Evolutionary conservation across 2,797 vertebrate genomes (phyloP), one percentile per base, ranked within the genome.

Genomic region (Vespertilio murinus): DNA sequence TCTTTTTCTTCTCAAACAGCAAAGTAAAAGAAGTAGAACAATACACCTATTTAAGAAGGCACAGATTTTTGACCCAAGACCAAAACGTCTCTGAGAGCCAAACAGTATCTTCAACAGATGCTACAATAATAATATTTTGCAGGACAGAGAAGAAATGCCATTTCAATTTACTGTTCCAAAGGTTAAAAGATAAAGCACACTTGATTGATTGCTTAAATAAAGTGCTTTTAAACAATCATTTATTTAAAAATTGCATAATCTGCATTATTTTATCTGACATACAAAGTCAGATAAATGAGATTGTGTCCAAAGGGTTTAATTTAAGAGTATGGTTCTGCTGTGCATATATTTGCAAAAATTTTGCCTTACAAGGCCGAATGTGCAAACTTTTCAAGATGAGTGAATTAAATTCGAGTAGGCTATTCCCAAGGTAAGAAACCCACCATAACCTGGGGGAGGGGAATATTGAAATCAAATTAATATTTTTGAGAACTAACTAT

Each of bases 41-140:
- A 97, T 97, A 45, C 89, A 78, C 87, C 84, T 88, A 93, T 96
- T 98, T 97, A 96, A 97, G 92, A 96, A 97, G 96, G 69, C 61
- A 95, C 69, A 96, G 87, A 96, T 93, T 79, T 94, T 94, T 97
- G 95, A 97, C 94, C 93, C 40, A 56, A 95, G 91, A 91, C 89
- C 67, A 93, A 97, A 96, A 96, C 94, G 93, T 77, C 92, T 97
- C 95, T 97, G 59, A 91, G 45, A 85, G 54, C 30, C 70, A 96
- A 96, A 77, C 8, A 83, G 28, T 6, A 35, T 52, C 33, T 77
- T 93, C 82, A 23, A 75, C 88, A 93, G 47, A 52, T 38, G 61
- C 54, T 64, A 49, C n/a, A 45, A 54, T 75, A 71, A 59, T 88
- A 78, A 93, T 74, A 25, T 17, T 79, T 13, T 87, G 64, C 92